Evolutionary conservation across 2,888 invertebrate species (phyloP).

Genomic region (Cataglyphis altisquamis): DNA sequence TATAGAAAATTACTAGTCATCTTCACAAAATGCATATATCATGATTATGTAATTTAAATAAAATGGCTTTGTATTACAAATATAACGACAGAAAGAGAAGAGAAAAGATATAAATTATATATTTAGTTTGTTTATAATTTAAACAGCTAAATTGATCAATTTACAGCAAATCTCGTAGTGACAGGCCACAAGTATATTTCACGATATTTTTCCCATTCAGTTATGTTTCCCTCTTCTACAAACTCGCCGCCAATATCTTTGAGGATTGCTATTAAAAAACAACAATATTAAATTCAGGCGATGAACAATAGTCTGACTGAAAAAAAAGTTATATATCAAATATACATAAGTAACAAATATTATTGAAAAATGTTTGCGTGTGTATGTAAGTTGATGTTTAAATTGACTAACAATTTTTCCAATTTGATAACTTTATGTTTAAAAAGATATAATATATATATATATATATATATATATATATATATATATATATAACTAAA

Average conservation of each 20-base stretch:
- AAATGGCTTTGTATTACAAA: background rate
- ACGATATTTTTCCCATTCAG: conserved; percentile 87
- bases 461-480: too few relatives aligned
- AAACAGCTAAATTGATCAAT: conserved; percentile 7
- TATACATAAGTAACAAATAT: background rate
- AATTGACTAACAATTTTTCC: background rate
- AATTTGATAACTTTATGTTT: background rate
- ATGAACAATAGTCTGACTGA: background rate
- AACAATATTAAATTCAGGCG: background rate
- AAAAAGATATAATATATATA: background rate
- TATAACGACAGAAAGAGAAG: background rate
- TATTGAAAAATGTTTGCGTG: background rate
- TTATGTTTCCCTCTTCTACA: conserved; percentile 85
- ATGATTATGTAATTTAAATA: background rate
- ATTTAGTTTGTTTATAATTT: conserved; percentile 5
- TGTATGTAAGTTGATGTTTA: background rate
- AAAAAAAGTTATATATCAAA: background rate
- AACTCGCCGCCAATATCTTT: conserved; percentile 64
- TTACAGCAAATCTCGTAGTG: conserved; percentile 85
- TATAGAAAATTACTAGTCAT: background rate
- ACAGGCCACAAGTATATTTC: conserved; percentile 86
- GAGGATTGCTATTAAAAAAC: conserved; percentile 71
- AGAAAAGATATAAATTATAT: background rate
- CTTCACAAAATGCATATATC: background rate
- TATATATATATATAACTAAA: background rate